Conservation (phyloP, 2,113 vertebrate species). For the Chiloscyllium plagiosum region DNA sequence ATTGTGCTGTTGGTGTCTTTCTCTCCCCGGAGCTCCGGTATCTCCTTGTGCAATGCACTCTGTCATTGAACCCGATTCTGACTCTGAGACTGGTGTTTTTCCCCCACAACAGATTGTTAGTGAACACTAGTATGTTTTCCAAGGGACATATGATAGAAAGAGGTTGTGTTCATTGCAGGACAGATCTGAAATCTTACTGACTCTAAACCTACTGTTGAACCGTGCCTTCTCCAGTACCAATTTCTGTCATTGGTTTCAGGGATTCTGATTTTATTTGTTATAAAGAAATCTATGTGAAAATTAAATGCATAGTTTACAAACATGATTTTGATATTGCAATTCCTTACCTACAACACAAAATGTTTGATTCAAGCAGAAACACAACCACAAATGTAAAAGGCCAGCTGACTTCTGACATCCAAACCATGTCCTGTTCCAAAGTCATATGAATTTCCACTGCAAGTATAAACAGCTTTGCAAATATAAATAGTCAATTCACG, state of each 20-base stretch:
- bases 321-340: not conserved
- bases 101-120: not conserved
- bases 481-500: not conserved
- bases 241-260: not conserved
- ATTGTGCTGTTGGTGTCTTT: too few relatives aligned
- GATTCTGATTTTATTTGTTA: not conserved
- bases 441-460: not conserved
- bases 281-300: not conserved
- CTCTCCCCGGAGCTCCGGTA: too few relatives aligned
- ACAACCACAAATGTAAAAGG: not conserved
- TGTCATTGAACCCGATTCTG: too few relatives aligned
- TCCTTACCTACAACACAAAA: not conserved
- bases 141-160: not conserved
- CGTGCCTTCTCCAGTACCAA: not conserved
- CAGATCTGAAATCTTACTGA: not conserved
- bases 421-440: not conserved
- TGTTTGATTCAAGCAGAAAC: not conserved
- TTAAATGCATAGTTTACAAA: not conserved
- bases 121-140: not conserved
- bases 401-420: not conserved
- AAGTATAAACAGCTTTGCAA: not conserved
- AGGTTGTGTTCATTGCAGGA: not conserved
- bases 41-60: too few relatives aligned
- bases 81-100: too few relatives aligned
- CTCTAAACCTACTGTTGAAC: not conserved